Conservation (phyloP, 2,888 invertebrate genomes). For the Dryocosmus kuriphilus region DNA sequence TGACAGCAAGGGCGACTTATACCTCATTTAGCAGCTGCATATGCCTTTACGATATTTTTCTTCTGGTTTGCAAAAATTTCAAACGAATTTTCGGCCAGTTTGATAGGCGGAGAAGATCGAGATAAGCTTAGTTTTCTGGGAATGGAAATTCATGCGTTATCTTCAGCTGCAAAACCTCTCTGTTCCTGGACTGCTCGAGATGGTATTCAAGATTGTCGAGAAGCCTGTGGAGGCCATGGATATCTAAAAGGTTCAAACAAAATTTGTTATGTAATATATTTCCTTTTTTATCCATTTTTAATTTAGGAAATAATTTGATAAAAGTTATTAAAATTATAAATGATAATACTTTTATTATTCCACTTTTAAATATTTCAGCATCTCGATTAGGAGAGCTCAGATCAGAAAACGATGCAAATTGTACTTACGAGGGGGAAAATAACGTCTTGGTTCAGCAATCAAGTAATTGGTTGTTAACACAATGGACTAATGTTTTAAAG, state of each 20-base stretch:
- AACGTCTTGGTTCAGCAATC: too few relatives aligned
- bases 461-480: too few relatives aligned
- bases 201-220: constrained; percentile 94
- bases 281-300: too few relatives aligned
- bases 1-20: constrained; percentile 87
- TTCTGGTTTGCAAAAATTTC: constrained; percentile 79
- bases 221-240: constrained; percentile 97
- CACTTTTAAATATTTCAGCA: too few relatives aligned
- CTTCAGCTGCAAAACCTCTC: constrained; percentile 87
- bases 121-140: constrained; percentile 77
- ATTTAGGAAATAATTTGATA: too few relatives aligned
- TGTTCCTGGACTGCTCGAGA: constrained; percentile 92
- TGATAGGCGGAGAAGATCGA: constrained; percentile 68
- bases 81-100: constrained; percentile 78
- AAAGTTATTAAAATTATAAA: too few relatives aligned
- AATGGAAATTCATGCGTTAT: constrained; percentile 88
- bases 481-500: too few relatives aligned
- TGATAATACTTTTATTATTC: constrained; percentile 49
- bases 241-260: constrained; percentile 87
- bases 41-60: constrained; percentile 82
- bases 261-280: too few relatives aligned
- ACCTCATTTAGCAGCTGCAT: constrained; percentile 86
- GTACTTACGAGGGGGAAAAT: too few relatives aligned
- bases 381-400: constrained; percentile 86
- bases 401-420: constrained; percentile 91